Evolutionary conservation across 2,888 invertebrate species (phyloP).

Genomic region (Conomelus anceps): DNA sequence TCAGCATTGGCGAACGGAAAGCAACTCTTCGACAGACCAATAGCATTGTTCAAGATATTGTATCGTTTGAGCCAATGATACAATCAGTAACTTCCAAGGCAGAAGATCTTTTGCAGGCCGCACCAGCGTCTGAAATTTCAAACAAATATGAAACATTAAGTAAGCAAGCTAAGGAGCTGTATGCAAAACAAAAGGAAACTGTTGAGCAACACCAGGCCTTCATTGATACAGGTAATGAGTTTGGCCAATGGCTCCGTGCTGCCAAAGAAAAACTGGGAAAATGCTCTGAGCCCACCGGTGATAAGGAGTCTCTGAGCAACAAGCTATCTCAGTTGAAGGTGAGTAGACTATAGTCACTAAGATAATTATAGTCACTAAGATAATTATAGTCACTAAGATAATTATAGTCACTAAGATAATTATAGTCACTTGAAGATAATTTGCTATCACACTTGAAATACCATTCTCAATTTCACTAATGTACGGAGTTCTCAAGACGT

Average conservation of each 20-base stretch:
- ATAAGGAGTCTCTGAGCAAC: constrained; percentile 78
- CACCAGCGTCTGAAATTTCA: constrained; percentile 86
- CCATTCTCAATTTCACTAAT: no score
- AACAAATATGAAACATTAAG: constrained; percentile 83
- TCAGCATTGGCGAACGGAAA: constrained; percentile 78
- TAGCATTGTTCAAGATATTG: constrained; percentile 93
- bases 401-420: no score
- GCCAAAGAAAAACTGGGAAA: constrained; percentile 87
- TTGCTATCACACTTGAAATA: no score
- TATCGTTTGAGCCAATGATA: constrained; percentile 94
- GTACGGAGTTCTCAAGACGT: no score
- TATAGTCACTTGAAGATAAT: no score
- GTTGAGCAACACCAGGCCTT: constrained; percentile 88
- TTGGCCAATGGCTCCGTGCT: constrained; percentile 83
- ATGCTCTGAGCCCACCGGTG: constrained; percentile 87
- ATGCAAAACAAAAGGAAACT: constrained; percentile 81
- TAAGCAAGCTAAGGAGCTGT: constrained; percentile 83
- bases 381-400: no score
- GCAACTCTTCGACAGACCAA: constrained; percentile 85
- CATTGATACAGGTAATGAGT: constrained; percentile 85
- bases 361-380: no score
- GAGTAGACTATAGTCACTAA: no score
- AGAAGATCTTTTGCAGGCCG: constrained; percentile 82
- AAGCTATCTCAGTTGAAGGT: constrained; percentile 76
- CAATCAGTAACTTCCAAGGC: constrained; percentile 92